A percentile compares a stretch with the other conserved stretches of the same genome.
Evolutionary conservation across 1,140 invertebrate species (phyloP).

Genomic region (Drosophila simulans): DNA sequence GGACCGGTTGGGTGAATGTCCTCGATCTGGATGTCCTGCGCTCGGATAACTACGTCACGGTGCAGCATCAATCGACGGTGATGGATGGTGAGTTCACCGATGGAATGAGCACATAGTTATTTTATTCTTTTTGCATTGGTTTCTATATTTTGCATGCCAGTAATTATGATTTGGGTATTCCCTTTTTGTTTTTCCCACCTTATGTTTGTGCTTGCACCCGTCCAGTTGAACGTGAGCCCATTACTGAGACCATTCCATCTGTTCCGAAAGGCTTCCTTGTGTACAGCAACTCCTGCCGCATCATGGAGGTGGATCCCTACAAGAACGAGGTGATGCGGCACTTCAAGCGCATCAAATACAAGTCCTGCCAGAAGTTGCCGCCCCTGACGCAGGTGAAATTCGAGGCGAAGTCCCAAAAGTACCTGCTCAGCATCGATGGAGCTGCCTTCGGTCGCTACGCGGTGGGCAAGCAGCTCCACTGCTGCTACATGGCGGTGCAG

Average conservation of each 20-base stretch:
- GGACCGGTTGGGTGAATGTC: constrained; percentile 50
- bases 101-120: not conserved
- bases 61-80: constrained; percentile 70
- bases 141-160: constrained; percentile 12
- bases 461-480: constrained; percentile 76
- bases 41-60: constrained; percentile 32
- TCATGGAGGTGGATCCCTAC: constrained; percentile 89
- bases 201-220: not conserved
- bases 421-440: constrained; percentile 68
- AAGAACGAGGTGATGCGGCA: constrained; percentile 88
- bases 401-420: constrained; percentile 58
- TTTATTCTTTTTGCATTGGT: too few species aligned
- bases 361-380: constrained; percentile 86
- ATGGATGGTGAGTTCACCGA: constrained; percentile 69
- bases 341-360: constrained; percentile 86
- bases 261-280: constrained; percentile 87
- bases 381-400: constrained; percentile 85
- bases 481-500: constrained; percentile 86
- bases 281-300: constrained; percentile 89
- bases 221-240: not conserved
- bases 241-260: constrained; percentile 33
- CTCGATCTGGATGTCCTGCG: constrained; percentile 53
- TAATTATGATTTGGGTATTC: not conserved
- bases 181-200: not conserved
- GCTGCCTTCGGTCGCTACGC: constrained; percentile 69